These are phyloP conservation scores for Philaethria dido DNA, from an alignment of 2,888 invertebrate species.

Conservation along the genomic window DNA sequence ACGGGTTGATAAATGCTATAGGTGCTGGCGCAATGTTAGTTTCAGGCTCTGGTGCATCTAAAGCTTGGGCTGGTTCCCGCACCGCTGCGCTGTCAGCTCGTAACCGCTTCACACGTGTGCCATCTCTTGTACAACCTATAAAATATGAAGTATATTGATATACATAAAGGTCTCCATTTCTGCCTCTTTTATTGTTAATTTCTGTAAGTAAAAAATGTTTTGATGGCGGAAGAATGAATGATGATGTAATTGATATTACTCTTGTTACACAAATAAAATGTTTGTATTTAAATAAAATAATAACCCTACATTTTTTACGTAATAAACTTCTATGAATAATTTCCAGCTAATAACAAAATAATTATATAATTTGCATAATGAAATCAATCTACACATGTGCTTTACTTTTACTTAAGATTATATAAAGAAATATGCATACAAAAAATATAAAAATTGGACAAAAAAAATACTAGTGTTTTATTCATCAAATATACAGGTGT, in stretches of 20 bases:
- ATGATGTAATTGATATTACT: not conserved
- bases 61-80: conserved; percentile 71
- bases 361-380: conserved; percentile 15
- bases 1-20: conserved; percentile 91
- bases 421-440: not conserved
- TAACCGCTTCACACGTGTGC: conserved; percentile 85
- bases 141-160: conserved; percentile 1
- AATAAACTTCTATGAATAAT: conserved; percentile 1
- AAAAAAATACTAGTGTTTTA: not conserved
- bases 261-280: not conserved
- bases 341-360: not conserved
- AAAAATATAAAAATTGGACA: not conserved
- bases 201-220: not conserved
- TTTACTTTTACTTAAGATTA: conserved; percentile 15
- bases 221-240: not conserved
- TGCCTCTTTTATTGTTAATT: too few species aligned
- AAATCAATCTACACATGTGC: conserved; percentile 1
- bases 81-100: conserved; percentile 72
- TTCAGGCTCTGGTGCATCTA: conserved; percentile 80
- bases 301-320: not conserved
- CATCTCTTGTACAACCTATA: conserved; percentile 86
- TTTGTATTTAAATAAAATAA: not conserved
- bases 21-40: conserved; percentile 84
- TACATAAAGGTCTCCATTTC: too few species aligned
- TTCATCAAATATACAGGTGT: not conserved